A percentile compares a stretch with the other conserved stretches of the same genome.
These are phyloP conservation scores for Euplagia quadripunctaria DNA, from an alignment of 2,888 invertebrate species.

Conservation along the genomic window DNA sequence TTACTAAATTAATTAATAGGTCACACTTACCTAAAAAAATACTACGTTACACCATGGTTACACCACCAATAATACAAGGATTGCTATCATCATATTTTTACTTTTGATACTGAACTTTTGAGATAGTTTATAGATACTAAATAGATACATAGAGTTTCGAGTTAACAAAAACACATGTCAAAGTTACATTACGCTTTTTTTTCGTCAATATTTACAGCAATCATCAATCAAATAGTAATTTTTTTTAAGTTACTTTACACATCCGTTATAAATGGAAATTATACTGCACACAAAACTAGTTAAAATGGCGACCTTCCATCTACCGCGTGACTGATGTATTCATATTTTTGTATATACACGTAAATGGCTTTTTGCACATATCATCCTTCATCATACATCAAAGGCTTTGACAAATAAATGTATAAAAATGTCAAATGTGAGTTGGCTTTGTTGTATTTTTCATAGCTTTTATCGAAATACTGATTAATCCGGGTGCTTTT, in stretches of 20 bases:
- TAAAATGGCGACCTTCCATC: conserved; percentile 18
- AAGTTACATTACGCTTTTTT: no score
- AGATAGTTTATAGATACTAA: no score
- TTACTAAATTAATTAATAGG: no score
- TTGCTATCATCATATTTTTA: no score
- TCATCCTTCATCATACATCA: conserved; percentile 43
- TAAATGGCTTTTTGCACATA: conserved; percentile 37
- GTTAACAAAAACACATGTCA: no score
- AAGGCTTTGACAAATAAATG: conserved; percentile 28
- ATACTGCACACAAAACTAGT: conserved; percentile 24
- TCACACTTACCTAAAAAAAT: no score
- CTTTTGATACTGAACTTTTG: no score
- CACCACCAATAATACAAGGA: no score
- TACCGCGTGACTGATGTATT: conserved; percentile 40
- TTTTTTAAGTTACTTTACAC: background rate
- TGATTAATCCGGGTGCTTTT: conserved; percentile 31
- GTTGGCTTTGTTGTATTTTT: conserved; percentile 19
- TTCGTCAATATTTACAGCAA: no score
- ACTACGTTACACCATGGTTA: no score
- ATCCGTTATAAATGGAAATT: conserved; percentile 29
- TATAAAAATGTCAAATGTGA: conserved; percentile 28
- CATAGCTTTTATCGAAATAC: conserved; percentile 20
- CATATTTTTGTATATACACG: conserved; percentile 31
- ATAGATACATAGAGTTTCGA: no score
- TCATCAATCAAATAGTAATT: no score